These are phyloP conservation scores for Strigops habroptila DNA, from an alignment of 2,113 vertebrate species.

Conservation along the genomic window DNA sequence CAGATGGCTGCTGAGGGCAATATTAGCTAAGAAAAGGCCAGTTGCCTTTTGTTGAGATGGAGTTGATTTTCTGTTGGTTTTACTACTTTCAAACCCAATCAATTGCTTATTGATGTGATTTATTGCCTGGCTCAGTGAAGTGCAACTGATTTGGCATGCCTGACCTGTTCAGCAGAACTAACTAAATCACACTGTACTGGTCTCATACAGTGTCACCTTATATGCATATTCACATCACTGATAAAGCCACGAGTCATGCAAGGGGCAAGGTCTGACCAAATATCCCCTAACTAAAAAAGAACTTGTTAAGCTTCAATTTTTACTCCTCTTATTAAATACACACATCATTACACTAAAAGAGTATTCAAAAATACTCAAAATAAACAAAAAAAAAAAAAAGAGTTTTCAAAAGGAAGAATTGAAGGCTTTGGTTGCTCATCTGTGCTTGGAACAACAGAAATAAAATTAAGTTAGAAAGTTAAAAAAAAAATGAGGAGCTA, in stretches of 20 bases:
- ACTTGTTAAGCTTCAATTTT: neutral
- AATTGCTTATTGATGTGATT: conserved; percentile 19
- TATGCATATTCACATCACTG: neutral
- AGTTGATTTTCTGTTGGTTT: conserved; percentile 33
- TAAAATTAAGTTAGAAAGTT: neutral
- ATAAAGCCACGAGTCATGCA: neutral
- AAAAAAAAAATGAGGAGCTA: neutral
- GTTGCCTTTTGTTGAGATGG: conserved; percentile 3
- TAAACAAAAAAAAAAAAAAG: neutral
- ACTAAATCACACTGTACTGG: neutral
- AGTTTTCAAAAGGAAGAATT: neutral
- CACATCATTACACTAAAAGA: neutral
- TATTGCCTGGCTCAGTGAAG: conserved; percentile 4
- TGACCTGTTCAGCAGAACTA: neutral
- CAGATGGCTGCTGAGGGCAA: neutral
- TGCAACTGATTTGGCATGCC: neutral
- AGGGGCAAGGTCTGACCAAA: neutral
- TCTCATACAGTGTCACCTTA: neutral
- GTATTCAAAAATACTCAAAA: neutral
- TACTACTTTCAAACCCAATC: conserved; percentile 23
- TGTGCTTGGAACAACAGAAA: neutral
- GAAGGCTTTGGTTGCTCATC: neutral
- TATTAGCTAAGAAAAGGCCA: conserved; percentile 3
- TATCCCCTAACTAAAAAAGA: neutral
- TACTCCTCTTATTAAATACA: neutral